Conservation (phyloP, 2,797 vertebrate genomes). For the Synaphobranchus kaupii region DNA sequence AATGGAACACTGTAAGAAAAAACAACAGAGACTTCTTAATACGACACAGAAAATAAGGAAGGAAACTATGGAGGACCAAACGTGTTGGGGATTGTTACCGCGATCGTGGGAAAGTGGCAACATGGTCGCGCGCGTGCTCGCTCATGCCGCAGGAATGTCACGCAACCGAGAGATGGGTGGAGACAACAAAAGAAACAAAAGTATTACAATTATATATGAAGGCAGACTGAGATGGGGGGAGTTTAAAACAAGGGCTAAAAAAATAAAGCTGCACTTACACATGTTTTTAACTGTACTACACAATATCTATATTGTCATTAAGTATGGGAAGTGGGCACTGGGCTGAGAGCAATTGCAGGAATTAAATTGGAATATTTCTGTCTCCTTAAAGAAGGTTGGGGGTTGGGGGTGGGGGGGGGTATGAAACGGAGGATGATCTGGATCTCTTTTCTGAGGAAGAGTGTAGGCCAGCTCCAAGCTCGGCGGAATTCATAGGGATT, state of each 20-base stretch:
- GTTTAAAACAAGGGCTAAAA: neutral
- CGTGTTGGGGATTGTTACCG: neutral
- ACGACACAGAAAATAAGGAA: conserved; percentile 11
- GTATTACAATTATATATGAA: neutral
- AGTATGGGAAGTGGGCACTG: neutral
- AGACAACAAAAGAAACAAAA: neutral
- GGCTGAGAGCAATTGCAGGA: neutral
- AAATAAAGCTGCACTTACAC: neutral
- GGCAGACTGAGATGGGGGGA: neutral
- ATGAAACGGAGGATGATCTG: neutral
- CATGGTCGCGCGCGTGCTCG: neutral
- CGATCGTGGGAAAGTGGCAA: neutral
- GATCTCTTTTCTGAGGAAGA: neutral
- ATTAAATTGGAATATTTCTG: neutral
- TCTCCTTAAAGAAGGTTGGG: neutral
- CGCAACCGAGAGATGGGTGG: neutral
- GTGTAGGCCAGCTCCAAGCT: conserved; percentile 2
- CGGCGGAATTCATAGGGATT: conserved; percentile 56
- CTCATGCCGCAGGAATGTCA: neutral
- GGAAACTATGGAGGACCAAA: neutral
- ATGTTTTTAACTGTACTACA: neutral
- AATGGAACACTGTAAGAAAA: too few species aligned
- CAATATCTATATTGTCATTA: neutral
- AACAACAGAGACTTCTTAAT: neutral
- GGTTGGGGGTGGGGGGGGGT: neutral